Base-by-base conservation (phyloP, 2,888 invertebrate species). In the Smittia aterrima region DNA sequence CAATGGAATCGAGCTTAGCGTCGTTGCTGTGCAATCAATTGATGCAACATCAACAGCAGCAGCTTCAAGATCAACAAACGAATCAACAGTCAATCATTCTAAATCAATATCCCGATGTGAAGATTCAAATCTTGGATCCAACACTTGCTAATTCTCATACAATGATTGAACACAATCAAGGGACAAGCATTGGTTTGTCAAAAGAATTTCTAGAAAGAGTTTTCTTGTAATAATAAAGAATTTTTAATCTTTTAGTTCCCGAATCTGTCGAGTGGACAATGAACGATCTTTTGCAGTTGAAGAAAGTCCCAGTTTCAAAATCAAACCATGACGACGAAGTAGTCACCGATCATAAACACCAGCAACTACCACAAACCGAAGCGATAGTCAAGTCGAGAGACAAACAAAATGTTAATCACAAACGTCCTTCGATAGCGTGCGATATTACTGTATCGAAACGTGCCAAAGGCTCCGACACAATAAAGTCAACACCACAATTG, bases 401-500 rank as follows among this genome's bases (percentile, higher is more conserved):
- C 22, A 41, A 25, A 13, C 18, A 11, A 11, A 75, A 13, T 20
- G 71, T 70, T 22, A 54, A 66, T 68, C 75, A 77, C 73, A 78
- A 78, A 75, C 77, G 78, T 75, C 77, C 77, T 27, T 76, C 77
- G 64, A 76, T 76, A 76, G 58, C 74, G 27, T 24, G 74, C 25
- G 38, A 76, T 3, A 66, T 75, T 9, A 76, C 76, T 20, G 76
- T 76, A 16, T 53, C 76, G 20, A 77, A 77, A 68, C 73, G 77
- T 27, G 64, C 68, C 22, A 75, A 66, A 53, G 70, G 66, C 47
- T 62, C 41, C 25, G 40, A 54, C 11, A 9, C 16, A 13, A 22
- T 40, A 54, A 79, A 79, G 67, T 76, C 79, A 68, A 79, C 83
- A 27, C 80, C 86, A 3, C 87, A 88, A 78, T 80, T 88, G 62